These are phyloP conservation scores for Jacana jacana DNA, from an alignment of 2,113 vertebrate genomes.

Conservation along the genomic window DNA sequence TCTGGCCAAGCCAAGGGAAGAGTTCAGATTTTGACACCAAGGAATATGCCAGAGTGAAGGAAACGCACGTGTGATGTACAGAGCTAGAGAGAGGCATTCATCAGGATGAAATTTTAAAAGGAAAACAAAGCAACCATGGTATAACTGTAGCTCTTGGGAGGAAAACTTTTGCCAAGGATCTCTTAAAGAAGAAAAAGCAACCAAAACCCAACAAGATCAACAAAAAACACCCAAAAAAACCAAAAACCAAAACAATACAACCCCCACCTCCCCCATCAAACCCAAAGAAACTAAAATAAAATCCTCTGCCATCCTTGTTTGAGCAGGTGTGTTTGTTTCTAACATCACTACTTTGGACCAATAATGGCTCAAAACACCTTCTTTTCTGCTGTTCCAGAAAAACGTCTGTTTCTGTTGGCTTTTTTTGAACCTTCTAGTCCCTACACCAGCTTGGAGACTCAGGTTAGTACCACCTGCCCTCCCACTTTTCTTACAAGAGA, in stretches of 20 bases:
- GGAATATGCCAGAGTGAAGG: not conserved
- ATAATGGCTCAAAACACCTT: not conserved
- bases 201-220: no score
- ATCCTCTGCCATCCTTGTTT: not conserved
- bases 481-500: not conserved
- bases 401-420: slow-evolving; percentile 32
- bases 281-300: not conserved
- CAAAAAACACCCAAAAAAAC: no score
- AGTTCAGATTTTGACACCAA: not conserved
- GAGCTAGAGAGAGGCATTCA: not conserved
- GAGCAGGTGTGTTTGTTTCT: not conserved
- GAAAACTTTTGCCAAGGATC: not conserved
- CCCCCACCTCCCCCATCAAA: no score
- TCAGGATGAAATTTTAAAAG: not conserved
- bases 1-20: not conserved
- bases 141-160: not conserved
- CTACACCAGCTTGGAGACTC: slow-evolving; percentile 54
- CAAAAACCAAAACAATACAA: no score
- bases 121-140: not conserved
- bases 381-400: not conserved
- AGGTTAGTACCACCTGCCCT: slow-evolving; percentile 46
- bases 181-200: no score
- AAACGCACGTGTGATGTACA: not conserved
- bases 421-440: slow-evolving; percentile 61
- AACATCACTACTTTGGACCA: rapidly evolving